Evolutionary conservation across 1,140 invertebrate genomes (phyloP), one percentile per base, ranked within the genome.

Genomic region (Halyomorpha halys): DNA sequence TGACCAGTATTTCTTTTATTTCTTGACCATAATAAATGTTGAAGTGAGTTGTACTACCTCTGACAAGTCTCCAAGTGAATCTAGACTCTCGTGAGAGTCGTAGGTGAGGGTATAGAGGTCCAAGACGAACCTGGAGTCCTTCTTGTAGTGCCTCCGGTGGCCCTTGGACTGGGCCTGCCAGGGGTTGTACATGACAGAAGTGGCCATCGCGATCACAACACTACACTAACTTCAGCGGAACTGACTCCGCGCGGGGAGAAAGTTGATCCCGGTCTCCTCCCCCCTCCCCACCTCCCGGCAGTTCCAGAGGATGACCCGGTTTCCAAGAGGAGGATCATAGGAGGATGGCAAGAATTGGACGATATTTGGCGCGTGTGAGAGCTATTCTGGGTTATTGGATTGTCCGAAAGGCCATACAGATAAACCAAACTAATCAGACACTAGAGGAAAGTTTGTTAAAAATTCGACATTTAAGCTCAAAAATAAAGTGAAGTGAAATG

Each of bases 31-130:
- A 30, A 30, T 11, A 11, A 39, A 13, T 39, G 13, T 1, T 39
- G 11, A 9, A 1, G 34, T 6, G 14, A 49, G 47, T 13, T 49
- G n/a, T 11, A 19, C 18, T 65, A 71, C 72, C 44, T 66, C 66
- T 39, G 59, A 65, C 21, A 70, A 14, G 54, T 72, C 71, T 53
- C 71, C 72, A 49, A 75, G 51, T 25, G 72, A 81, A 70, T 86
- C 83, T 30, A 86, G 76, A 21, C 81, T 83, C 76, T 89, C 87
- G 70, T 85, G 81, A 69, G 86, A 85, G 73, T 90, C 89, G 71
- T 86, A 87, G 14, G 88, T 90, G 68, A 91, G 81, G 14, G 88
- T 90, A 71, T 91, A 91, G 49, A 91, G 79, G 78, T 90, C 88
- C 67, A 84, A 76, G 51, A 90, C 81, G 75, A 89, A 90, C 68